These are phyloP conservation scores for Drosophila punjabiensis DNA, from an alignment of 1,140 invertebrate genomes.

Conservation along the genomic window DNA sequence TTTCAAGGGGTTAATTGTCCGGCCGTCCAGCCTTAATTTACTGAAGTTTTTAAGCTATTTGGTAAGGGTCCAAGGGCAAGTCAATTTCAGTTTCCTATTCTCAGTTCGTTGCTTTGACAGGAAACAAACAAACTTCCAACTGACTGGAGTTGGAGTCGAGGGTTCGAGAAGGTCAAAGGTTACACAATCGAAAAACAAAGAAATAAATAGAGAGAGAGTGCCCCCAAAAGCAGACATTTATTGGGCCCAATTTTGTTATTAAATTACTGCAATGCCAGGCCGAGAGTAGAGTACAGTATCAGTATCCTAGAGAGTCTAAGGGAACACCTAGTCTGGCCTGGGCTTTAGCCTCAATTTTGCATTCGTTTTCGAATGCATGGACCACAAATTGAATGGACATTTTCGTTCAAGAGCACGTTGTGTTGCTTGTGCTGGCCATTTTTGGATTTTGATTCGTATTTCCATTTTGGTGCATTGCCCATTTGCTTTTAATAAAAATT, in stretches of 20 bases:
- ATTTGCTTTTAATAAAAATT: conserved; percentile 62
- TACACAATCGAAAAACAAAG: conserved; percentile 39
- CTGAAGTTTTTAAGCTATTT: conserved; percentile 16
- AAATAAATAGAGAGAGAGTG: conserved; percentile 15
- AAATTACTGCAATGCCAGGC: conserved; percentile 1
- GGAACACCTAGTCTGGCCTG: background rate
- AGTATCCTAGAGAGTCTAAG: too few species aligned
- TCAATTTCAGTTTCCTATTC: conserved; percentile 49
- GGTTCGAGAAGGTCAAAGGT: conserved; percentile 66
- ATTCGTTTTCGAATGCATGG: conserved; percentile 12
- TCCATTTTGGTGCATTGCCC: conserved; percentile 52
- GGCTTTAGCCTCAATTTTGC: background rate
- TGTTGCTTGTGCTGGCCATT: conserved; percentile 2
- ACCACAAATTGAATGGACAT: conserved; percentile 41
- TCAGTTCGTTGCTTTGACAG: conserved; percentile 67
- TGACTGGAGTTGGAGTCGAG: conserved; percentile 43
- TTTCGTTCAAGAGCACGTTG: conserved; percentile 24
- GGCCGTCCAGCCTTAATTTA: conserved; percentile 37
- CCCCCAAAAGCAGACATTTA: conserved; percentile 28
- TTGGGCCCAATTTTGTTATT: conserved; percentile 8
- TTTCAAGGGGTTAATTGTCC: conserved; percentile 50
- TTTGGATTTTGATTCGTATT: conserved; percentile 35
- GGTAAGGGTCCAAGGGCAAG: conserved; percentile 25
- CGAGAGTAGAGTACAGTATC: background rate
- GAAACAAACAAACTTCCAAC: conserved; percentile 65